Percentiles rank a stretch among this genome's conserved stretches.
phyloP scores from a whole-genome alignment of 2,888 invertebrate genomes.

The Serripes groenlandicus region DNA sequence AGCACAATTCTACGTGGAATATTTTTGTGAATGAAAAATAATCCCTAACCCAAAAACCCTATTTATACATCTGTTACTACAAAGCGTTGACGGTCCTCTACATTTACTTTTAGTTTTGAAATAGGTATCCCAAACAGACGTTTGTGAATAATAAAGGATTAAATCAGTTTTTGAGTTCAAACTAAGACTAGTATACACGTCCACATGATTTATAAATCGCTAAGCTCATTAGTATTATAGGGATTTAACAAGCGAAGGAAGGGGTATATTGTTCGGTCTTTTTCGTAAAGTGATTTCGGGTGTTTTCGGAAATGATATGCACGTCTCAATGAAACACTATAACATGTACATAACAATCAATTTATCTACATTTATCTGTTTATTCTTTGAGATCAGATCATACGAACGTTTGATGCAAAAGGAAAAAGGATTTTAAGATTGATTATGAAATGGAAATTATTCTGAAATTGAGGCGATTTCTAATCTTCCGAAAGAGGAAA shows the following conservation, averaged over 20 bases:
- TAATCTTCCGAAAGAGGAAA: too few relatives aligned
- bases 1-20: too few relatives aligned
- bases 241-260: background rate
- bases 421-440: too few relatives aligned
- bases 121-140: background rate
- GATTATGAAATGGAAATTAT: too few relatives aligned
- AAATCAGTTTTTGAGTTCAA: background rate
- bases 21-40: too few relatives aligned
- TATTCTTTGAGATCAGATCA: background rate
- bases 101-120: too few relatives aligned
- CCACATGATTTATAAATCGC: slow-evolving; percentile 1
- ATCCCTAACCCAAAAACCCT: too few relatives aligned
- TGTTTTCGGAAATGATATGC: background rate
- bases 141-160: background rate
- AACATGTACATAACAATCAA: background rate
- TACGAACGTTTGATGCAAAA: too few relatives aligned
- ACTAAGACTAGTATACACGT: slow-evolving; percentile 10
- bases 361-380: background rate
- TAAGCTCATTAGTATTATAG: slow-evolving; percentile 20
- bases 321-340: background rate
- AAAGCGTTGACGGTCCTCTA: too few relatives aligned
- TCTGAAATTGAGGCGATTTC: too few relatives aligned
- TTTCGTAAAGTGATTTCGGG: background rate
- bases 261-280: background rate
- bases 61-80: too few relatives aligned